These are phyloP conservation scores for Drosophila phalerata DNA, from an alignment of 2,888 invertebrate species.

Conservation along the genomic window DNA sequence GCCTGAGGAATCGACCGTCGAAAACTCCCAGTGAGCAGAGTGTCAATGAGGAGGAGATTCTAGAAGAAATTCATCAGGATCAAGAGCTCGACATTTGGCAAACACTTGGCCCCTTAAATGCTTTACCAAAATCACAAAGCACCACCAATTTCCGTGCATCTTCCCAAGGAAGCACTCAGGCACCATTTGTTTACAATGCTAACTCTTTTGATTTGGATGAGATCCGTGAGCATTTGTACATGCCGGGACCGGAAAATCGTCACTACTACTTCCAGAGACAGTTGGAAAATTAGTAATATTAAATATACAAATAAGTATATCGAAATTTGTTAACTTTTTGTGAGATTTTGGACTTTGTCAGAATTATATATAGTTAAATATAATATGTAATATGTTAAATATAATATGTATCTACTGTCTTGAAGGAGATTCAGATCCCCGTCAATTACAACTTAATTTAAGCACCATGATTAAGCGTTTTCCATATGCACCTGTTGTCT, in stretches of 20 bases:
- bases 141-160: not conserved
- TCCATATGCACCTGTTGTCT: constrained; percentile 34
- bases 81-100: constrained; percentile 59
- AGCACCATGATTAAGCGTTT: constrained; percentile 8
- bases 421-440: not conserved
- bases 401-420: too few relatives aligned
- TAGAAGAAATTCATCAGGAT: constrained; percentile 19
- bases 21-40: constrained; percentile 1
- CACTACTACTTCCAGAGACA: constrained; percentile 50
- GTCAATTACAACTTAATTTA: constrained; percentile 6
- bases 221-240: constrained; percentile 62
- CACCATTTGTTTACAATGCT: constrained; percentile 58
- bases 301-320: not conserved
- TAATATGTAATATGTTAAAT: too few relatives aligned
- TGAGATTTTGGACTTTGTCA: not conserved
- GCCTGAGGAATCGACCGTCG: constrained; percentile 25
- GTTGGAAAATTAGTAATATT: constrained; percentile 3
- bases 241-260: constrained; percentile 71
- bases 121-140: fast-evolving
- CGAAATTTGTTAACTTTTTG: not conserved
- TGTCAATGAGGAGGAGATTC: constrained; percentile 12
- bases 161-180: not conserved
- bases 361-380: not conserved
- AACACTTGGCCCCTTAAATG: not conserved
- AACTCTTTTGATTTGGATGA: constrained; percentile 63